These are phyloP conservation scores for Harmothoe impar DNA, from an alignment of 2,888 invertebrate species.

Conservation along the genomic window DNA sequence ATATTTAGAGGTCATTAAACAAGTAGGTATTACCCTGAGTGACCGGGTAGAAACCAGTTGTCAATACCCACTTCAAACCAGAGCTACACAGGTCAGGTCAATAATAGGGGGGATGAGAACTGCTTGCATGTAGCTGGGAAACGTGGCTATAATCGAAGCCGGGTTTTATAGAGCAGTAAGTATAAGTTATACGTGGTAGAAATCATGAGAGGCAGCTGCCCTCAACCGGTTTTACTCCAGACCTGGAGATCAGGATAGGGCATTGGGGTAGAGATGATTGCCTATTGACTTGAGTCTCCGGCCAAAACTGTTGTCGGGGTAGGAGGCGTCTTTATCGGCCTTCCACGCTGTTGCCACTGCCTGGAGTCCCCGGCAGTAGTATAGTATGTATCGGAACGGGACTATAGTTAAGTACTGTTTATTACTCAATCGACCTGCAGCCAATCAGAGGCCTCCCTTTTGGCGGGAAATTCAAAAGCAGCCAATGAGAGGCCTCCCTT, in stretches of 20 bases:
- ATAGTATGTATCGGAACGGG: too few relatives aligned
- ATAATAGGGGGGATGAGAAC: background rate
- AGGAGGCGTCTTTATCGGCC: slow-evolving; percentile 12
- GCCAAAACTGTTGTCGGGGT: slow-evolving; percentile 22
- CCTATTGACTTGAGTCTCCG: background rate
- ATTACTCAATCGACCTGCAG: too few relatives aligned
- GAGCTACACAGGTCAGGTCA: background rate
- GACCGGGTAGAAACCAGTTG: background rate
- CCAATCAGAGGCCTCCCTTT: too few relatives aligned
- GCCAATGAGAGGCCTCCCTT: too few relatives aligned
- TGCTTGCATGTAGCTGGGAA: background rate
- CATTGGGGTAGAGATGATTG: slow-evolving; percentile 11
- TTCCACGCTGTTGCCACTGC: slow-evolving; percentile 26
- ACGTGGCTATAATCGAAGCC: background rate
- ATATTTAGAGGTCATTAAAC: too few relatives aligned
- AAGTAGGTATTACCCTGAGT: background rate
- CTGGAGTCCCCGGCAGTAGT: too few relatives aligned
- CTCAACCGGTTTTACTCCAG: background rate
- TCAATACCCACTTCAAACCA: background rate
- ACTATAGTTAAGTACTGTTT: too few relatives aligned
- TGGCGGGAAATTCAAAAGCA: too few relatives aligned
- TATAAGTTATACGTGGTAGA: background rate
- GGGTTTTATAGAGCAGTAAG: background rate
- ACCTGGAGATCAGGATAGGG: background rate
- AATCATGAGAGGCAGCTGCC: background rate